These are phyloP conservation scores for Volucella inanis DNA, from an alignment of 2,888 invertebrate genomes.

Conservation along the genomic window DNA sequence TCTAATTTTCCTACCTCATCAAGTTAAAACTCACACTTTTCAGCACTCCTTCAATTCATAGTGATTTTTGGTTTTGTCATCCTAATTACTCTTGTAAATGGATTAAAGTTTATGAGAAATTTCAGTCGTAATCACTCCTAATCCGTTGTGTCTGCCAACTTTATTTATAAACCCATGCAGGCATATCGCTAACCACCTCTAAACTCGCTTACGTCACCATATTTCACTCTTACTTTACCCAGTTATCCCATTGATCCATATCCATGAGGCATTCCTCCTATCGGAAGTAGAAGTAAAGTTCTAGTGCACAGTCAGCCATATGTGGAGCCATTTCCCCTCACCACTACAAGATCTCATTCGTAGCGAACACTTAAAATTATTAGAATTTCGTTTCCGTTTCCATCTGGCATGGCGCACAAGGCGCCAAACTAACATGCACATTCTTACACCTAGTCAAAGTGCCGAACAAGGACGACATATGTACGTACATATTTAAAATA, in stretches of 20 bases:
- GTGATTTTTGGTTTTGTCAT: background rate
- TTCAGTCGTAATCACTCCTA: constrained; percentile 22
- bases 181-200: constrained; percentile 31
- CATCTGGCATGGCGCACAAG: constrained; percentile 48
- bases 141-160: constrained; percentile 23
- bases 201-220: constrained; percentile 24
- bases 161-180: constrained; percentile 39
- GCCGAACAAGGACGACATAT: constrained; percentile 30
- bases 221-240: constrained; percentile 29
- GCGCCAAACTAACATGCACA: constrained; percentile 60
- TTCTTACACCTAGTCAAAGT: constrained; percentile 22
- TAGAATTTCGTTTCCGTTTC: constrained; percentile 63
- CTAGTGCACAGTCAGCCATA: constrained; percentile 11
- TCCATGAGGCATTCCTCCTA: background rate
- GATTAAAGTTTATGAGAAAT: constrained; percentile 1
- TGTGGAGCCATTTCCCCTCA: constrained; percentile 1
- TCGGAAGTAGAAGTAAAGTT: constrained; percentile 17
- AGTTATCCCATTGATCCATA: background rate
- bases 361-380: constrained; percentile 64
- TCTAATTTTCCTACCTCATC: too few species aligned
- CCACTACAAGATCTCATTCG: background rate
- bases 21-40: too few species aligned
- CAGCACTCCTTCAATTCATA: too few species aligned
- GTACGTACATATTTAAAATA: constrained; percentile 54
- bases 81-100: constrained; percentile 23